phyloP scores from a whole-genome alignment of 2,888 invertebrate genomes.

The Chaitophorus viminalis region DNA sequence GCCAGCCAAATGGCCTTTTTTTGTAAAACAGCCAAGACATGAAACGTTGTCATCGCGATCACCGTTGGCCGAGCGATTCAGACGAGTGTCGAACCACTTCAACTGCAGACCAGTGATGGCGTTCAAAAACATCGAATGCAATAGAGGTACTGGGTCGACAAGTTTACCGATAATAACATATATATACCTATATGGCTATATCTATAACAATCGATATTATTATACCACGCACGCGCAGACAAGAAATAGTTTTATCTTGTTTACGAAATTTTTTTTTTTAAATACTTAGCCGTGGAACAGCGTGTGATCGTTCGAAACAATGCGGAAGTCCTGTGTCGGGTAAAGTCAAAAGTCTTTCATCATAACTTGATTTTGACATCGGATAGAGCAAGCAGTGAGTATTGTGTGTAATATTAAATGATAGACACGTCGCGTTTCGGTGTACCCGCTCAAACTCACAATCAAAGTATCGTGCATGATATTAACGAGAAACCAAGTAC shows the following conservation, averaged over 20 bases:
- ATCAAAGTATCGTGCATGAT: no score
- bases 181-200: no score
- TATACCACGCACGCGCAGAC: no score
- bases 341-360: background rate
- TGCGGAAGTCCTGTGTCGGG: constrained; percentile 10
- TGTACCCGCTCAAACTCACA: no score
- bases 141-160: constrained; percentile 32
- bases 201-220: no score
- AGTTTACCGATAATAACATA: no score
- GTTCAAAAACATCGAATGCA: constrained; percentile 40
- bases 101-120: background rate
- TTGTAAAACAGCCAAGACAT: constrained; percentile 1
- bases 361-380: background rate
- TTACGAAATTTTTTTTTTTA: background rate
- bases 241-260: background rate
- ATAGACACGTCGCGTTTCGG: no score
- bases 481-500: no score
- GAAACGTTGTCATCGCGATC: background rate
- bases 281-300: constrained; percentile 19
- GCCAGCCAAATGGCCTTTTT: constrained; percentile 18
- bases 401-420: no score
- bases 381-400: background rate
- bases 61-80: background rate
- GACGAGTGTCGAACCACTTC: background rate
- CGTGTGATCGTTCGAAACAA: constrained; percentile 22